Percentiles rank a stretch among this genome's conserved stretches.
These are phyloP conservation scores for Hylia prasina DNA, from an alignment of 2,113 vertebrate species.

Conservation along the genomic window DNA sequence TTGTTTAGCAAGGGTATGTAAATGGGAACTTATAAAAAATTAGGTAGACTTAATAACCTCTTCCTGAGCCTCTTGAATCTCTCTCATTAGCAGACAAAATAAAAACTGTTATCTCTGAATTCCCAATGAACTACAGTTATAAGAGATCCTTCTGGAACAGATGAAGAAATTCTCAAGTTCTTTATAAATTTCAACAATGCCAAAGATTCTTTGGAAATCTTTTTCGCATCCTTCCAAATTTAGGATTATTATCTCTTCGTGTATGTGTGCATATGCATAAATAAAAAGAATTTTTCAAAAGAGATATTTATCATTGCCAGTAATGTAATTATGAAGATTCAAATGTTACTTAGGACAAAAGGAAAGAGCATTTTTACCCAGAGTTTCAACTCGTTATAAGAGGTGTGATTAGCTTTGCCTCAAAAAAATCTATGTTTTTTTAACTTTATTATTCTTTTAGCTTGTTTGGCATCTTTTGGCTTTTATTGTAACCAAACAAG, in stretches of 20 bases:
- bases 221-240: not conserved
- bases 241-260: not conserved
- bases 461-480: not conserved
- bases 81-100: not conserved
- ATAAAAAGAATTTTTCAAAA: not conserved
- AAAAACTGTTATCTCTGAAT: not conserved
- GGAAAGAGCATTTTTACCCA: not conserved
- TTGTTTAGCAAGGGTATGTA: not conserved
- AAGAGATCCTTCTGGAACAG: not conserved
- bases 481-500: not conserved
- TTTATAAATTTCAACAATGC: not conserved
- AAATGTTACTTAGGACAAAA: not conserved
- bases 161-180: not conserved
- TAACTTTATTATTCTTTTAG: not conserved
- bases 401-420: not conserved
- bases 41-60: not conserved
- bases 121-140: not conserved
- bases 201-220: not conserved
- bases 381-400: not conserved
- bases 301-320: rapidly evolving
- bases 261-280: not conserved
- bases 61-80: not conserved
- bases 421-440: not conserved
- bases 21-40: not conserved
- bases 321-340: not conserved